These are phyloP conservation scores for Rhinogobius similis DNA, from an alignment of 2,113 vertebrate species.

Conservation along the genomic window DNA sequence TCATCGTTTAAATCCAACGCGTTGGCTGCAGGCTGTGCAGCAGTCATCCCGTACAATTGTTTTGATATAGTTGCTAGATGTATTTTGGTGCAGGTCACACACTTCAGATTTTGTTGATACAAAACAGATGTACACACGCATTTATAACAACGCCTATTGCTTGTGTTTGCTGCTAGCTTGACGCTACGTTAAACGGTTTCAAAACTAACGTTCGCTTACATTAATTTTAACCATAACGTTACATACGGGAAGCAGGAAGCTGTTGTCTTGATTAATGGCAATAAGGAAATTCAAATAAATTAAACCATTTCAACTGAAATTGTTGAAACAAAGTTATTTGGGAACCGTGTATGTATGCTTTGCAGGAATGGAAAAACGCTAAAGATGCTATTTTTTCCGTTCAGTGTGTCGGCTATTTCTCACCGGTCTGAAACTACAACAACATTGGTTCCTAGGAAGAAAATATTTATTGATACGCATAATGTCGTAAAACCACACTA, in stretches of 20 bases:
- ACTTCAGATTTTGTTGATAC: not conserved
- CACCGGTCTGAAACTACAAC: conserved; percentile 38
- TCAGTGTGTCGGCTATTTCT: conserved; percentile 2
- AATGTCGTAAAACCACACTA: not conserved
- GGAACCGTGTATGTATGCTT: not conserved
- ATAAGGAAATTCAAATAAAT: not conserved
- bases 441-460: conserved; percentile 21
- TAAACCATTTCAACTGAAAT: not conserved
- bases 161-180: conserved; percentile 5
- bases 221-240: not conserved
- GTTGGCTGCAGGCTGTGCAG: conserved; percentile 60
- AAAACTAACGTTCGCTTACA: not conserved
- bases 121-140: conserved; percentile 3
- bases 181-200: conserved; percentile 8
- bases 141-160: not conserved
- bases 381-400: conserved; percentile 23
- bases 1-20: conserved; percentile 80
- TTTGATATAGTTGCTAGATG: not conserved
- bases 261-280: not conserved
- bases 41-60: conserved; percentile 56
- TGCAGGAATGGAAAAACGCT: conserved; percentile 34
- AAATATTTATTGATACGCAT: not conserved
- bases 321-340: not conserved
- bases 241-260: not conserved
- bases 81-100: not conserved